Base-by-base conservation (phyloP, 1,140 invertebrate species). In the Drosophila ercepeae region DNA sequence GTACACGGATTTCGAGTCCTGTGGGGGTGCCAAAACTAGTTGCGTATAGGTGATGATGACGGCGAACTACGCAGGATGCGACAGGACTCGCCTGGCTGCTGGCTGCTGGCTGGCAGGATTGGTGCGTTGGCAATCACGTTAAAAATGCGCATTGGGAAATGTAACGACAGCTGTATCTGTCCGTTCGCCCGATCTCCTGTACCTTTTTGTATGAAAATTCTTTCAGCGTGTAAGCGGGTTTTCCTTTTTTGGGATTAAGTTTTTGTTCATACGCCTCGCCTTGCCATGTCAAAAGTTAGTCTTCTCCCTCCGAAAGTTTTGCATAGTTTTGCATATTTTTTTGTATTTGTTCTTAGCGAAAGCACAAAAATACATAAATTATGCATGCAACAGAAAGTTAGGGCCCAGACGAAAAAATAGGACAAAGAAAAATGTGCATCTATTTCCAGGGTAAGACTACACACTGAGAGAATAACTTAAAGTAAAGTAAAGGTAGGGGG, bases 381-480 rank as follows among this genome's bases (percentile, higher is more conserved):
- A 88, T 88, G 82, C 82, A 88, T 88, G 82, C 83, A 75, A 75
- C 78, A 67, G 61, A 73, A 81, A 77, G 82, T 77, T 77, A 51
- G 64, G 42, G 34, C 65, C 42, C 14, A 34, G 44, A 16, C 34
- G 0, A 53, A 53, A 55, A 72, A 72, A 63, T 57, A 19, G 36
- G 42, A 48, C 46, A 23, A 72, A 68, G 65, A 49, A 75, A 68
- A 78, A 44, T 25, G 59, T 69, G 57, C 68, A 63, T 42, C 72
- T 72, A 75, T 64, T 75, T 61, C 44, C 36, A 46, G 73, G 53
- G 61, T 63, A 50, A 49, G 49, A 48, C 44, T 4, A 2, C 32
- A 13, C 21, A 64, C 29, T 27, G 18, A 0, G 13, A 48, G 11
- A 64, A 49, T 39, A 21, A 57, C 4, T 8, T 5, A 32, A 19